Conservation (phyloP, 2,797 vertebrate species). For the Thalassophryne amazonica region DNA sequence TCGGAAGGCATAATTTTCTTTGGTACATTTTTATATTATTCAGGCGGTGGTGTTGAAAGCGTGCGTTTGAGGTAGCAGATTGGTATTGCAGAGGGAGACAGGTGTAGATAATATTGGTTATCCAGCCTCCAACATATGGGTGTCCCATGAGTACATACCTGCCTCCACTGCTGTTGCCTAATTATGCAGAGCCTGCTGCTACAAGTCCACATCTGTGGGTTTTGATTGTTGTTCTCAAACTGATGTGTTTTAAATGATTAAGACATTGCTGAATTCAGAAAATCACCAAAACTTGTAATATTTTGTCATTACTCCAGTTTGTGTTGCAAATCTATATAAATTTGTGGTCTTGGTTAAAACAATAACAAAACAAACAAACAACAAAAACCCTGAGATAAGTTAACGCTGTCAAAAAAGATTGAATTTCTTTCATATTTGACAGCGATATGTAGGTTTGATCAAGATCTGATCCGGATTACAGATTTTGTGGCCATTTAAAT, state of each 20-base stretch:
- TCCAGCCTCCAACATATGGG: slow-evolving; percentile 77
- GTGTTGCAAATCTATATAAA: slow-evolving; percentile 30
- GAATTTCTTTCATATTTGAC: no score
- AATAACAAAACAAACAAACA: no score
- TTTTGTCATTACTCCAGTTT: slow-evolving; percentile 41
- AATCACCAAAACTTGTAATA: slow-evolving; percentile 43
- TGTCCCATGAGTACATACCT: slow-evolving; percentile 78
- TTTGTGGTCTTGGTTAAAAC: no score
- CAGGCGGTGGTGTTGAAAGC: slow-evolving; percentile 43
- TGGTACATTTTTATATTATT: slow-evolving; percentile 42
- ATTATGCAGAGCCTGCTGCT: slow-evolving; percentile 78
- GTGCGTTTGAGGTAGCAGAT: slow-evolving; percentile 53
- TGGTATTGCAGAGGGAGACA: slow-evolving; percentile 59
- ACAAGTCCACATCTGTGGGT: slow-evolving; percentile 62
- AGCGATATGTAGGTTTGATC: no score
- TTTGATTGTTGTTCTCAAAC: slow-evolving; percentile 69
- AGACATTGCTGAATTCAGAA: slow-evolving; percentile 54
- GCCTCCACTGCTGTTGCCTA: slow-evolving; percentile 75
- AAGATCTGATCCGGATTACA: no score
- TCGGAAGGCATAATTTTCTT: slow-evolving; percentile 49
- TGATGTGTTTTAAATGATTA: slow-evolving; percentile 60
- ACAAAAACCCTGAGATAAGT: no score
- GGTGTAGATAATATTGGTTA: slow-evolving; percentile 74
- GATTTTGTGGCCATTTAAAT: no score
- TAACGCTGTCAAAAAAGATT: no score